Evolutionary conservation across 2,113 vertebrate species (phyloP).

Genomic region (Cinclus cinclus): DNA sequence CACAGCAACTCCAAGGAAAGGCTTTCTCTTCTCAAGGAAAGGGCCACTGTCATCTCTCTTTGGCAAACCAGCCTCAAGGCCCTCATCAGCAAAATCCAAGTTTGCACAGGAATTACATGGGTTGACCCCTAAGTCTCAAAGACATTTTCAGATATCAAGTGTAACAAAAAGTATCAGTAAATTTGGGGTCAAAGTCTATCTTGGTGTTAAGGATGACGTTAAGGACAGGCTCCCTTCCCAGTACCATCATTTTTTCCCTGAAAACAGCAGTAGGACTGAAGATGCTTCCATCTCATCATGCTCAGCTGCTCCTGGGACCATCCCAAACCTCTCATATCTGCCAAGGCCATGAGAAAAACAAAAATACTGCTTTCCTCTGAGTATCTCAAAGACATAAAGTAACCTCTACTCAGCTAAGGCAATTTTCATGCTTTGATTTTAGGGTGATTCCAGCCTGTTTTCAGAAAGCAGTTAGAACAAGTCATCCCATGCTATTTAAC

Average conservation of each 20-base stretch:
- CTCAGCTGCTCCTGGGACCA: background rate
- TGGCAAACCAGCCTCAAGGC: background rate
- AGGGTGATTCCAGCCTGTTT: background rate
- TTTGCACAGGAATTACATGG: background rate
- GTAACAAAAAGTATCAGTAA: background rate
- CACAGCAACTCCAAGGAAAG: background rate
- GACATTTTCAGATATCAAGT: background rate
- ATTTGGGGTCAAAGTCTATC: background rate
- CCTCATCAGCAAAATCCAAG: background rate
- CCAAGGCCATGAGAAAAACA: background rate
- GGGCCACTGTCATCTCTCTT: background rate
- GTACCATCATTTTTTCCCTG: background rate
- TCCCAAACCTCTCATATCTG: background rate
- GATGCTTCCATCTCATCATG: background rate
- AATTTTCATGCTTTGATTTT: background rate
- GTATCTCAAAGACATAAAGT: background rate
- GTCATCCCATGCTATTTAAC: background rate
- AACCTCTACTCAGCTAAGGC: background rate
- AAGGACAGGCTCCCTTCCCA: background rate
- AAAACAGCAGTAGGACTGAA: background rate
- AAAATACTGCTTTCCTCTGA: background rate
- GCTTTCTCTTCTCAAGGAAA: background rate
- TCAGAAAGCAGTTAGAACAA: background rate
- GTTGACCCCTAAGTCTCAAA: background rate
- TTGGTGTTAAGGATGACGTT: background rate